A percentile compares a stretch with the other conserved stretches of the same genome.
These are phyloP conservation scores for Anticlea derivata DNA, from an alignment of 2,888 invertebrate species.

Conservation along the genomic window DNA sequence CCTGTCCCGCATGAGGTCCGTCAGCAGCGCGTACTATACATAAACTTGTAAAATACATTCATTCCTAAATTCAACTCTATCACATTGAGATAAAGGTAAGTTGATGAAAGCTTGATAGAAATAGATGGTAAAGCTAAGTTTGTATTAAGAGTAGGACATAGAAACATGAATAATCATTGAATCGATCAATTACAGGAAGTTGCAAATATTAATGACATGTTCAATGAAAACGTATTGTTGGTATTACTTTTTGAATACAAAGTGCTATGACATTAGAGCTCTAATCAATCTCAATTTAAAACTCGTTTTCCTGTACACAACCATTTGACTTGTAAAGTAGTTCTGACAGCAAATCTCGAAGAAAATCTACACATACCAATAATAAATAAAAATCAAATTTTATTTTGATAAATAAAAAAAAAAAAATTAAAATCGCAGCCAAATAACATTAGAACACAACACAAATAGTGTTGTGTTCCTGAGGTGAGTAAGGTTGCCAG, in stretches of 20 bases:
- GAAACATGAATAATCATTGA: conserved; percentile 28
- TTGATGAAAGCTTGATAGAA: not conserved
- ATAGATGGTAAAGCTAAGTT: not conserved
- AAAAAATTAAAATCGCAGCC: too few relatives aligned
- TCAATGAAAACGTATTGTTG: conserved; percentile 30
- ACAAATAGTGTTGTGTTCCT: too few relatives aligned
- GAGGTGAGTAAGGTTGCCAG: too few relatives aligned
- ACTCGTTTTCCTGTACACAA: conserved; percentile 9
- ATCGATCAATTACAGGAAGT: conserved; percentile 31
- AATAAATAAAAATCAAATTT: too few relatives aligned
- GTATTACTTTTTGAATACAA: conserved; percentile 16
- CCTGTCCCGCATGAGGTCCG: too few relatives aligned
- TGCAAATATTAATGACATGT: conserved; percentile 24
- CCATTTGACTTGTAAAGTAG: too few relatives aligned
- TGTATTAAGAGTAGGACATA: conserved; percentile 19
- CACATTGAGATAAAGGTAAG: not conserved
- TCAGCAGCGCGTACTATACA: too few relatives aligned
- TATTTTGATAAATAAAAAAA: too few relatives aligned
- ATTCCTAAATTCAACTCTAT: conserved; percentile 4
- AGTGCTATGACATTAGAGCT: conserved; percentile 15
- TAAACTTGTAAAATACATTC: not conserved
- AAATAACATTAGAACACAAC: too few relatives aligned
- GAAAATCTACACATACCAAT: too few relatives aligned
- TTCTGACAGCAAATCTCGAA: too few relatives aligned
- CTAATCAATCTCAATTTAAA: conserved; percentile 22